Evolutionary conservation across 2,113 vertebrate genomes (phyloP).

Genomic region (Fregata magnificens): DNA sequence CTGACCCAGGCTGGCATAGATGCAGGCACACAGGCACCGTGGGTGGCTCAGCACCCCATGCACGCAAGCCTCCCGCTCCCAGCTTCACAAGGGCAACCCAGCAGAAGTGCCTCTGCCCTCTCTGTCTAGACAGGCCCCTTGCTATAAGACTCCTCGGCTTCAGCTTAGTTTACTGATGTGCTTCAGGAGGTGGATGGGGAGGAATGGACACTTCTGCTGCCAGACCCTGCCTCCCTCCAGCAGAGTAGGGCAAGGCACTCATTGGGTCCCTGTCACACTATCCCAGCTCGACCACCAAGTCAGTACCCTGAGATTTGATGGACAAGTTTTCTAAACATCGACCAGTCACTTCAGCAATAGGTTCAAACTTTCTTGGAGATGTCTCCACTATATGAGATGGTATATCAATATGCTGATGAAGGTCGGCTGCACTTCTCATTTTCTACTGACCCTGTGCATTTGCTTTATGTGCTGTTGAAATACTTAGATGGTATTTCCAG

Average conservation of each 20-base stretch:
- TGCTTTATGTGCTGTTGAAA: not conserved
- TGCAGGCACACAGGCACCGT: accelerated
- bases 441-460: not conserved
- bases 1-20: not conserved
- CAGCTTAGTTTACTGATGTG: not conserved
- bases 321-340: not conserved
- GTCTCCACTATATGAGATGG: not conserved
- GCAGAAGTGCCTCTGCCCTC: not conserved
- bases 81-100: accelerated
- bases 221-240: not conserved
- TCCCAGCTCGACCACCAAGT: not conserved
- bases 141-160: not conserved
- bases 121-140: not conserved
- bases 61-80: not conserved
- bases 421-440: not conserved
- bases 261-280: not conserved
- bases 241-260: not conserved
- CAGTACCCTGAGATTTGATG: not conserved
- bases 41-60: accelerated
- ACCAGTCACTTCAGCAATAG: not conserved
- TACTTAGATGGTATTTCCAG: not conserved
- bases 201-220: not conserved
- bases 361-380: not conserved
- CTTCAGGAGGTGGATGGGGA: not conserved
- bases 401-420: not conserved